Conservation (phyloP, 2,113 vertebrate genomes). For the Rhinopithecus roxellana region DNA sequence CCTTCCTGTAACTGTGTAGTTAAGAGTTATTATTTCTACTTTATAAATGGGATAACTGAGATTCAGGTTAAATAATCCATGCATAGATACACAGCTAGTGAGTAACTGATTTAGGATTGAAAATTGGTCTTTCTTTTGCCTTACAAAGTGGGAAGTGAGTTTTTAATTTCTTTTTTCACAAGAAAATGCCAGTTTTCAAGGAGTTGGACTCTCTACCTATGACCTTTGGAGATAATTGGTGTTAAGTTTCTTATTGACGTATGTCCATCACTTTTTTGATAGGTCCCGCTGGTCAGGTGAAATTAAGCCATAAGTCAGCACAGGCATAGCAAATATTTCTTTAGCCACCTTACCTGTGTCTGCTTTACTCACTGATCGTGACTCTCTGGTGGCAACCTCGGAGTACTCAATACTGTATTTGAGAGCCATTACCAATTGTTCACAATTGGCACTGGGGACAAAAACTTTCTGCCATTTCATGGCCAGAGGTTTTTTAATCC, state of each 20-base stretch:
- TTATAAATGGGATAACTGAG: background rate
- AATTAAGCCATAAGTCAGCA: background rate
- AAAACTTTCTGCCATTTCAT: background rate
- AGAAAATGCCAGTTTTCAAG: background rate
- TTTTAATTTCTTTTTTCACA: conserved; percentile 35
- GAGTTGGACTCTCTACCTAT: background rate
- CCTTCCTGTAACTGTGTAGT: background rate
- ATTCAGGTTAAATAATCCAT: background rate
- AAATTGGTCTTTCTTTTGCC: conserved; percentile 11
- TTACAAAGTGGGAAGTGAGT: background rate
- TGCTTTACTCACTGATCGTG: background rate
- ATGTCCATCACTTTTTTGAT: background rate
- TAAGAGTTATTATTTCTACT: background rate
- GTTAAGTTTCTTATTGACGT: background rate
- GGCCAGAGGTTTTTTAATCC: background rate
- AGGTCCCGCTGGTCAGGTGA: background rate
- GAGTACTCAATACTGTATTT: background rate
- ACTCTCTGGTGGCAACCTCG: background rate
- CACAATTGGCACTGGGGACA: background rate
- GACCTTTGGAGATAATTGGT: background rate
- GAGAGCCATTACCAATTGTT: background rate
- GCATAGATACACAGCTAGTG: background rate
- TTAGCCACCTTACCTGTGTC: background rate
- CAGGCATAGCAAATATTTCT: background rate
- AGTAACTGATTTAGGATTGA: conserved; percentile 23